Evolutionary conservation across 2,797 vertebrate species (phyloP).

Genomic region (Trachurus trachurus): DNA sequence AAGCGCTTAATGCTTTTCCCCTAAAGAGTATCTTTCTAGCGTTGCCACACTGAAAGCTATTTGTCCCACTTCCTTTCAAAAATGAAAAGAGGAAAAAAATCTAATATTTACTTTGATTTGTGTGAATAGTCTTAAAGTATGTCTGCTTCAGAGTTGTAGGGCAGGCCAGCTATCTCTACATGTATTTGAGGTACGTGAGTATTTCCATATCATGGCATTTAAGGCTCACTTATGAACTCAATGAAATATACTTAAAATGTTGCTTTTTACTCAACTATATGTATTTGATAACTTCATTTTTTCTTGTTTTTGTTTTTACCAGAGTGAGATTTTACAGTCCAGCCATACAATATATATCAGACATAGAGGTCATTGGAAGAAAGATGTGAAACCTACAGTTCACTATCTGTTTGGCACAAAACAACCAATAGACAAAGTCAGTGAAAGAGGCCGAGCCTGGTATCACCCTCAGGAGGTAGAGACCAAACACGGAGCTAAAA

Average conservation of each 20-base stretch:
- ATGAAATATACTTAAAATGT: too few relatives aligned
- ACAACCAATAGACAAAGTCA: neutral
- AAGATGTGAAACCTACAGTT: neutral
- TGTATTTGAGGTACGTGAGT: neutral
- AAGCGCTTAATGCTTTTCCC: slow-evolving; percentile 26
- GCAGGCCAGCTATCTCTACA: neutral
- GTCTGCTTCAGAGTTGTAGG: slow-evolving; percentile 4
- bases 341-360: too few relatives aligned
- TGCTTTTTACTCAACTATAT: too few relatives aligned
- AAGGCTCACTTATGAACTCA: too few relatives aligned
- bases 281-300: too few relatives aligned
- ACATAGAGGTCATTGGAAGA: neutral
- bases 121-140: neutral
- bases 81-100: neutral
- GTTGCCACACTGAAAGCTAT: slow-evolving; percentile 23
- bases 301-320: too few relatives aligned
- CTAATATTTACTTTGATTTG: slow-evolving; percentile 17
- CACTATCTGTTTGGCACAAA: neutral
- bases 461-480: too few relatives aligned
- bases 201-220: too few relatives aligned
- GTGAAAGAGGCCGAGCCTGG: neutral
- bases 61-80: slow-evolving; percentile 46
- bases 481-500: neutral
- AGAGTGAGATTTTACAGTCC: too few relatives aligned
- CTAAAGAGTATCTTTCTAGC: slow-evolving; percentile 24